These are phyloP conservation scores for Stylophora pistillata DNA, from an alignment of 64 coral and sea anemone species.

Conservation along the genomic window DNA sequence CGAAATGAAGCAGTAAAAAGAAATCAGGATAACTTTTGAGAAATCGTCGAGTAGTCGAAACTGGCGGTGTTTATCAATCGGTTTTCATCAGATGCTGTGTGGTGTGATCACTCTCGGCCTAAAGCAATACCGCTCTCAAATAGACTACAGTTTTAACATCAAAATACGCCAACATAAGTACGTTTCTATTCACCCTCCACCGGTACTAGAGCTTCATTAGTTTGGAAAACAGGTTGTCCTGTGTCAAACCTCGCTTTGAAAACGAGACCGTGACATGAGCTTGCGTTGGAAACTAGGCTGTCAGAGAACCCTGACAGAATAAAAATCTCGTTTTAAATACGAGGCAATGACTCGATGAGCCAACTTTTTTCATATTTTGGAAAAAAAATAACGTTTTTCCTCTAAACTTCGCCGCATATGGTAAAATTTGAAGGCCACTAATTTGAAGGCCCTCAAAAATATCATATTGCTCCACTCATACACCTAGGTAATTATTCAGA, in stretches of 20 bases:
- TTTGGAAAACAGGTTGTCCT: neutral
- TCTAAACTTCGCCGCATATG: too few relatives aligned
- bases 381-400: too few relatives aligned
- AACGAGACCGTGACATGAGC: neutral
- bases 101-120: neutral
- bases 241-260: conserved; percentile 1
- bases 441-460: too few relatives aligned
- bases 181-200: conserved; percentile 15
- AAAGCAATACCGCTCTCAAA: conserved; percentile 41
- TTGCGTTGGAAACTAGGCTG: neutral
- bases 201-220: conserved; percentile 16
- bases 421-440: too few relatives aligned
- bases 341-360: neutral
- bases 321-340: neutral
- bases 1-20: neutral
- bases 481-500: too few relatives aligned
- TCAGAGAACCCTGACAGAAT: too few relatives aligned
- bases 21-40: neutral
- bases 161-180: conserved; percentile 43
- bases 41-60: neutral
- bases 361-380: neutral
- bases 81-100: neutral
- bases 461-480: too few relatives aligned
- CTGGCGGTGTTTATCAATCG: neutral
- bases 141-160: conserved; percentile 25